A percentile compares a stretch with the other conserved stretches of the same genome.
Conservation (phyloP, 2,113 vertebrate genomes). For the Aegypius monachus region DNA sequence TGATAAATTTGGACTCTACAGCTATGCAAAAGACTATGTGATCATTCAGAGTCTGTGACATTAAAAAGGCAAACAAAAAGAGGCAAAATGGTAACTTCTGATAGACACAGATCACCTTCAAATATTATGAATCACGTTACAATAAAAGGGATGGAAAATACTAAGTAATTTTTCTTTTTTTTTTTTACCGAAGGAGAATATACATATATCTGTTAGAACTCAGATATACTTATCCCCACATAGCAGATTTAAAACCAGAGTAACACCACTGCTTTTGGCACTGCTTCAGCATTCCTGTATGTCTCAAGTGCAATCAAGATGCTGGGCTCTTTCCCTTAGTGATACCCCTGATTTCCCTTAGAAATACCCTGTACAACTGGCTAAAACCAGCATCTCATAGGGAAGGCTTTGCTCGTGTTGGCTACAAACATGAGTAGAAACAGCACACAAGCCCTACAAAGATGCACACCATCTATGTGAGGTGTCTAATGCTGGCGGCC, state of each 20-base stretch:
- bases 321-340: not conserved
- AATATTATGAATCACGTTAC: not conserved
- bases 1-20: not conserved
- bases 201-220: not conserved
- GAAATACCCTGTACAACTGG: not conserved
- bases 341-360: not conserved
- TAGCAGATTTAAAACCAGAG: not conserved
- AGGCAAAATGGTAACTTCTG: not conserved
- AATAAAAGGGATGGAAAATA: not conserved
- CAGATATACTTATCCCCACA: not conserved
- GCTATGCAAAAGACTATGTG: not conserved
- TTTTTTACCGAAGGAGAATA: not conserved
- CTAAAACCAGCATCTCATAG: not conserved
- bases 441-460: not conserved
- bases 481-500: not conserved
- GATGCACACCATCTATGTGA: not conserved
- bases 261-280: not conserved
- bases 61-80: not conserved
- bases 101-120: not conserved
- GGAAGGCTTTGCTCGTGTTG: not conserved
- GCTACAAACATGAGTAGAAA: not conserved
- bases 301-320: not conserved
- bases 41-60: not conserved
- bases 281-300: not conserved
- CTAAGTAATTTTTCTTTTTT: not conserved